These are phyloP conservation scores for Apis mellifera DNA, from an alignment of 1,140 invertebrate genomes.

Conservation along the genomic window DNA sequence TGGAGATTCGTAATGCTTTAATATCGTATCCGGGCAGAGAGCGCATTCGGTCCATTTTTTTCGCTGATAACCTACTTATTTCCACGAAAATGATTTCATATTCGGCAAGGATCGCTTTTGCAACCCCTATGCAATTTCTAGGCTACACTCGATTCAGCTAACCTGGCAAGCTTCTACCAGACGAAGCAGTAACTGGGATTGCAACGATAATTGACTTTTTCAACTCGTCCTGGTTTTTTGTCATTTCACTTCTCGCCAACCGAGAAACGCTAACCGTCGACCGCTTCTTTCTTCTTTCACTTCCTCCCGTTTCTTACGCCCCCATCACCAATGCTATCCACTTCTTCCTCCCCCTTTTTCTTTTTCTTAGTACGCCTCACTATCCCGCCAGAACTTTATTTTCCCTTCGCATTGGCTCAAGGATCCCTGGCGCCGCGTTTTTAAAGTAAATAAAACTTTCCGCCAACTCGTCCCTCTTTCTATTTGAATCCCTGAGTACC, in stretches of 20 bases:
- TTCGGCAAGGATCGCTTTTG: constrained; percentile 3
- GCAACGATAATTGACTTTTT: constrained; percentile 62
- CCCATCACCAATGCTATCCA: neutral
- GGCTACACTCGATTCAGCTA: neutral
- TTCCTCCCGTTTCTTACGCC: neutral
- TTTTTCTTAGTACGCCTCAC: neutral
- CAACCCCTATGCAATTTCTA: neutral
- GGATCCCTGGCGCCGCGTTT: constrained; percentile 65
- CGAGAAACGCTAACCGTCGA: constrained; percentile 26
- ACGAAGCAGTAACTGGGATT: constrained; percentile 32
- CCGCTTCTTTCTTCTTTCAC: constrained; percentile 20
- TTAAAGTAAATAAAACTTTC: constrained; percentile 67
- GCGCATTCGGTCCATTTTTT: neutral
- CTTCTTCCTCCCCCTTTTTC: neutral
- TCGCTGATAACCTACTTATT: constrained; percentile 17
- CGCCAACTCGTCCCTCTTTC: constrained; percentile 31
- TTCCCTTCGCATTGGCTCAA: constrained; percentile 42
- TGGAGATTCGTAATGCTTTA: constrained; percentile 32
- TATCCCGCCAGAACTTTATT: constrained; percentile 61
- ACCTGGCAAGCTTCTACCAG: constrained; percentile 22
- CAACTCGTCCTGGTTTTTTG: constrained; percentile 53
- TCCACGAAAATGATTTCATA: constrained; percentile 12
- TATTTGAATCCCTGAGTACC: constrained; percentile 52
- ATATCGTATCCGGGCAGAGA: neutral
- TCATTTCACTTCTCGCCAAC: constrained; percentile 26